Conservation (phyloP, 1,140 invertebrate genomes). For the Calycopis cecrops region DNA sequence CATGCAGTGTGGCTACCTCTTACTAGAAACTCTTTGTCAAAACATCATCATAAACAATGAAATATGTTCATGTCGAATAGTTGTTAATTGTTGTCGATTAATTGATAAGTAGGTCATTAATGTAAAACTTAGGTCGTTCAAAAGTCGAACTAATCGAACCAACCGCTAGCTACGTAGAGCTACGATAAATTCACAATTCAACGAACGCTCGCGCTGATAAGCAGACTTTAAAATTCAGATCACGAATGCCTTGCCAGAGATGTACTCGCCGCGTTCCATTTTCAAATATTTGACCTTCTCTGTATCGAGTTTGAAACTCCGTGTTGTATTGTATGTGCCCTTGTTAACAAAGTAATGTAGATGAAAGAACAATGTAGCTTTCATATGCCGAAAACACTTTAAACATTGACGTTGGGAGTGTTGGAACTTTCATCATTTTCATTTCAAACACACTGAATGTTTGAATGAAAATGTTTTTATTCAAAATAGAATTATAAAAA, state of each 20-base stretch:
- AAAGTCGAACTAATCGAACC: too few species aligned
- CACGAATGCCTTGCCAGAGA: slow-evolving; percentile 10
- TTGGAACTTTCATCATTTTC: neutral
- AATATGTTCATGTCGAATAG: too few species aligned
- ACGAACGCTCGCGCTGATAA: slow-evolving; percentile 6
- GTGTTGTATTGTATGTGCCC: neutral
- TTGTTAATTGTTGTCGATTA: too few species aligned
- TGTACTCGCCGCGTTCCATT: slow-evolving; percentile 13
- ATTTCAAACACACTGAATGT: too few species aligned
- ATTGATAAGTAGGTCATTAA: too few species aligned
- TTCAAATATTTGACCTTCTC: slow-evolving; percentile 19
- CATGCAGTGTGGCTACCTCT: too few species aligned
- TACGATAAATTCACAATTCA: neutral
- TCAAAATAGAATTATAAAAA: too few species aligned
- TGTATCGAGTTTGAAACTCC: slow-evolving; percentile 2
- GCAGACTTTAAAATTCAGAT: slow-evolving; percentile 14
- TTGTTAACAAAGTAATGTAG: slow-evolving; percentile 4
- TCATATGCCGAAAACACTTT: slow-evolving; percentile 6
- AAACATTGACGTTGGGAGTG: neutral
- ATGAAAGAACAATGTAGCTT: neutral
- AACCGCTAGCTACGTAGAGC: too few species aligned
- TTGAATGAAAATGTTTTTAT: neutral
- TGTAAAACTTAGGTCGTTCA: too few species aligned
- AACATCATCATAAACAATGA: too few species aligned
- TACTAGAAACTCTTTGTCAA: too few species aligned